These are phyloP conservation scores for Hypsibius dujardini DNA, from an alignment of 1,140 invertebrate genomes.

Conservation along the genomic window DNA sequence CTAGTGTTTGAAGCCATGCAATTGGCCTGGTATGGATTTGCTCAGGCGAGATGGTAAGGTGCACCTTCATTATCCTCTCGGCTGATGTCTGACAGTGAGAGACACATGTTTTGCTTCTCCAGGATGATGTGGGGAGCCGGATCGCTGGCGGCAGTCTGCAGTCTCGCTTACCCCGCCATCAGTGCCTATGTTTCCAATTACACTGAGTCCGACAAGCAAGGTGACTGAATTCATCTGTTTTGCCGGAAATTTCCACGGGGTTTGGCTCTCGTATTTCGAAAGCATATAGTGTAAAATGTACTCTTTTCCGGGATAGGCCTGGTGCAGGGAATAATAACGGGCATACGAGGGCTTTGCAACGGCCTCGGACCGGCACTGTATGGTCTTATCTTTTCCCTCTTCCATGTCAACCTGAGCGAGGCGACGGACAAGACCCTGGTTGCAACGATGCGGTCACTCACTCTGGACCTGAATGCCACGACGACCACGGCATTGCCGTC, in stretches of 20 bases:
- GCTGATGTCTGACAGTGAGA: conserved; percentile 11
- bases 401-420: not conserved
- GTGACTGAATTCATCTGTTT: too few species aligned
- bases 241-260: too few species aligned
- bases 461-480: conserved; percentile 45
- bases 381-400: not conserved
- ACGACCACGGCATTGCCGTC: conserved; percentile 93
- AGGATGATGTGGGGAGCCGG: conserved; percentile 99
- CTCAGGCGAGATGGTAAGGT: conserved; percentile 55
- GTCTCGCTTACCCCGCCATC: conserved; percentile 79
- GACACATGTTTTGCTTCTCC: conserved; percentile 23
- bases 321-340: conserved; percentile 95
- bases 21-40: conserved; percentile 89
- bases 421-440: not conserved
- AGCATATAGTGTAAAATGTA: conserved; percentile 13
- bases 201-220: conserved; percentile 87
- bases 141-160: conserved; percentile 78
- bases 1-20: conserved; percentile 89
- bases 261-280: conserved; percentile 17
- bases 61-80: not conserved
- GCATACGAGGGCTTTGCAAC: conserved; percentile 77
- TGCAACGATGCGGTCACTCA: conserved; percentile 8
- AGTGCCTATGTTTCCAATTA: conserved; percentile 94
- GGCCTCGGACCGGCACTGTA: conserved; percentile 57
- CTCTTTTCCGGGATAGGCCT: conserved; percentile 43